Evolutionary conservation across 1,140 invertebrate species (phyloP), one percentile per base, ranked within the genome.

Genomic region (Rhagoletis pomonella): DNA sequence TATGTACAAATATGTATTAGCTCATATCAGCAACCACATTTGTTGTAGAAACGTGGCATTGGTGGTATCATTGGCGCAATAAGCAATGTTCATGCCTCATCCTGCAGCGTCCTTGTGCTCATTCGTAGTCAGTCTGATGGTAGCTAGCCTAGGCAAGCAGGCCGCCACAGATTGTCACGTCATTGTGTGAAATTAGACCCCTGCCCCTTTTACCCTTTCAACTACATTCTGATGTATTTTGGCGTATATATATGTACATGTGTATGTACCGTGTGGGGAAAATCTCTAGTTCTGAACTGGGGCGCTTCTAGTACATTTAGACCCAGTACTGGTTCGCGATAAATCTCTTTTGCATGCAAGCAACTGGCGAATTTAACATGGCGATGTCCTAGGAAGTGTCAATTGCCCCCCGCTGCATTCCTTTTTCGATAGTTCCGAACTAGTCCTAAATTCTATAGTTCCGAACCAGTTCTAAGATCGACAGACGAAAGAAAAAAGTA

Each of bases 101-200:
- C 47, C 44, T 19, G 47, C 17, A 81, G 47, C 73, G 4, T 73
- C 67, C 67, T 73, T 73, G 67, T 6, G 42, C 42, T 44, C 17
- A 55, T 81, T 29, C 67, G 39, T 67, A 17, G 29, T 62, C n/a
- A 17, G 19, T 81, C 2, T 81, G 73, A 4, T 73, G 67, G 14
- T 17, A 44, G 10, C 42, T 47, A 47, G 42, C 42, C 39, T 14
- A 2, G 42, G 67, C 42, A n/a, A 14, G 4, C 19, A 81, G 47
- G n/a, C 44, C n/a, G 47, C 67, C 67, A 44, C 67, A 73, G 67
- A 73, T 73, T 73, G 67, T 47, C 67, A 73, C 67, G 67, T 81
- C 73, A 55, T 81, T 81, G 73, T 81, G 73, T 81, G 73, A 81
- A 55, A 81, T 81, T 81, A 55, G 47, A 81, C 73, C 29, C 29